Evolutionary conservation across 1,140 invertebrate genomes (phyloP), one percentile per base, ranked within the genome.

Genomic region (Zaprionus taronus): DNA sequence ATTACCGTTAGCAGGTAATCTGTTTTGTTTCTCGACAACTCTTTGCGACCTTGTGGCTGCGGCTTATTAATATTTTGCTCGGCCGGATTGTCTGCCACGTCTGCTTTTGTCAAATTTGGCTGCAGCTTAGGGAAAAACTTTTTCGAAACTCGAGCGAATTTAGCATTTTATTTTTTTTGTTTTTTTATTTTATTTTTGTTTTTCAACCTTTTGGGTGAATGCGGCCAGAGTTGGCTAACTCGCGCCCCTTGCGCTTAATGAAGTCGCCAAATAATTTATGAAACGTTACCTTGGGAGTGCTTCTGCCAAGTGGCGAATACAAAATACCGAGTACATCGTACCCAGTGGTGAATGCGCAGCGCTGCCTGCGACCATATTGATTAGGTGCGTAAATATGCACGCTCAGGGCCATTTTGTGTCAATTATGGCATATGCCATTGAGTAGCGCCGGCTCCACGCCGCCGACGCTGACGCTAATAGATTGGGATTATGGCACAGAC

Each of bases 191-290:
- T n/a, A n/a, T 20, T 34, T 34, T 34, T 44, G 15, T 47, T 47
- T 49, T 66, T 67, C 41, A 64, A 72, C 38, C 53, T 51, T 72
- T 58, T 14, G 31, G 14, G 11, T 20, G n/a, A 7, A 24, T 22
- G 47, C 7, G 17, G 5, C 5, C 38, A n/a, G 38, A 41, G 38
- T 67, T 56, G 71, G 57, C 22, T 31, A 56, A 38, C 41, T 34
- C 31, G 31, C 56, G 38, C 53, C 58, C 17, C 6, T 11, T 55
- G 31, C 57, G 24, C 28, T 72, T 75, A 81, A 90, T 90, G 84
- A 90, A 72, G 76, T 77, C 56, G 62, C 71, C 64, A 38, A 85
- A 90, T 90, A 84, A 90, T 82, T 90, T 72, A 90, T 90, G 76
- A 71, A 60, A 69, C 66, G 14, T 70, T 74, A 68, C 53, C 55